A percentile compares a stretch with the other conserved stretches of the same genome.
phyloP scores from a whole-genome alignment of 2,797 vertebrate genomes.

The Pipistrellus pipistrellus region DNA sequence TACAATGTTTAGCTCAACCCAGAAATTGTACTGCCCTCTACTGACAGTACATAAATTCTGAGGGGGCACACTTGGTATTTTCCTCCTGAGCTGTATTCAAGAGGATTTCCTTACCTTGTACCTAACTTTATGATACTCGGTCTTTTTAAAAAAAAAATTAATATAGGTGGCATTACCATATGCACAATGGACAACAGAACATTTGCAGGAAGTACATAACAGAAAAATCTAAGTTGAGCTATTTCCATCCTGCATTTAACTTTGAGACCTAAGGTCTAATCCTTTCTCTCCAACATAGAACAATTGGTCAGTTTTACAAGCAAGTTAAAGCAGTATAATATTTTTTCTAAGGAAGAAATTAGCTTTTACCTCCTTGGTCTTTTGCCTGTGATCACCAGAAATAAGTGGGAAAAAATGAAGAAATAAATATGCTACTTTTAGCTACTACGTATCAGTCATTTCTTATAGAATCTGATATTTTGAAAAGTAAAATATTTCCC shows the following conservation, averaged over 20 bases:
- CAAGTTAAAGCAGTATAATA: slow-evolving; percentile 8
- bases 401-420: slow-evolving; percentile 7
- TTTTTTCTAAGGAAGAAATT: slow-evolving; percentile 33
- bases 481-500: slow-evolving; percentile 29
- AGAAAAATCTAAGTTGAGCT: slow-evolving; percentile 31
- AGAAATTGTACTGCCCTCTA: slow-evolving; percentile 30
- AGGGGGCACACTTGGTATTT: not conserved
- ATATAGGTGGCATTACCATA: not conserved
- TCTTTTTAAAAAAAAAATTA: not conserved
- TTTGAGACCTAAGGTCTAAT: not conserved
- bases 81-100: not conserved
- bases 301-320: slow-evolving; percentile 34
- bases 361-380: not conserved
- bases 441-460: slow-evolving; percentile 15
- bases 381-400: slow-evolving; percentile 5
- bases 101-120: slow-evolving; percentile 38
- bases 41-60: slow-evolving; percentile 7
- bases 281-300: not conserved
- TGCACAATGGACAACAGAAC: not conserved
- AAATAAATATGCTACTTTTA: not conserved
- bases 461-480: not conserved
- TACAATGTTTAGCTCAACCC: not conserved
- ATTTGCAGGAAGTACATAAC: not conserved
- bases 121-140: not conserved
- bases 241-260: not conserved